Base-by-base conservation (phyloP, 2,888 invertebrate species). In the Hirtodrosophila trivittata region DNA sequence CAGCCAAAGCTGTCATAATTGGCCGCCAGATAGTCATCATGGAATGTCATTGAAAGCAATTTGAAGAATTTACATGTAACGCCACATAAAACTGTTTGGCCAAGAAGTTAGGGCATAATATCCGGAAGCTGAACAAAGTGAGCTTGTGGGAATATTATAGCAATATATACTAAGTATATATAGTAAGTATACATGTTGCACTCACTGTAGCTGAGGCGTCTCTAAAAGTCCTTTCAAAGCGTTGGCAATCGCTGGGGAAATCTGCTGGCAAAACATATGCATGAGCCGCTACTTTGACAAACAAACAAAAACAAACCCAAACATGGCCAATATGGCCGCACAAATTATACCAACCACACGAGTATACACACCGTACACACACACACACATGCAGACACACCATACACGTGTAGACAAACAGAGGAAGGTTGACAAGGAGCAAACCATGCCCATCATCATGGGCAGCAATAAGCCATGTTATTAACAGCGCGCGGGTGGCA, bases 391-490 rank as follows among this genome's bases (percentile, higher is more conserved):
- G 38, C 8, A 28, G 8, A 50, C 12, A 39, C 25, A 46, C 38
- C 5, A 46, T 25, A 52, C 45, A 33, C 16, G 28, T 21, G 28
- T 7, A 30, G 38, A 37, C 21, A 35, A 39, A 60, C 28, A 50
- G 10, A 32, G 30, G 13, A 25, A 51, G 58, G 77, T 67, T 75
- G 71, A 62, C 75, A 66, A 51, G 59, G 57, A 54, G 59, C 57
- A 62, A 56, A 65, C 47, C 66, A 63, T 62, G 52, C 60, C 77
- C 71, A 77, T 84, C 71, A 77, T 84, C 74, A 77, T 66, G 75
- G 77, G 72, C 71, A 67, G 78, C 78, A 82, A 78, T 83, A 83
- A 78, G 85, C 85, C 82, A 76, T 75, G 82, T 83, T 83, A 84
- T 82, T 83, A 81, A 83, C 82, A 58, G 65, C 43, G 55, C 41